Base-by-base conservation (phyloP, 2,113 vertebrate species). In the Sciurus niger region DNA sequence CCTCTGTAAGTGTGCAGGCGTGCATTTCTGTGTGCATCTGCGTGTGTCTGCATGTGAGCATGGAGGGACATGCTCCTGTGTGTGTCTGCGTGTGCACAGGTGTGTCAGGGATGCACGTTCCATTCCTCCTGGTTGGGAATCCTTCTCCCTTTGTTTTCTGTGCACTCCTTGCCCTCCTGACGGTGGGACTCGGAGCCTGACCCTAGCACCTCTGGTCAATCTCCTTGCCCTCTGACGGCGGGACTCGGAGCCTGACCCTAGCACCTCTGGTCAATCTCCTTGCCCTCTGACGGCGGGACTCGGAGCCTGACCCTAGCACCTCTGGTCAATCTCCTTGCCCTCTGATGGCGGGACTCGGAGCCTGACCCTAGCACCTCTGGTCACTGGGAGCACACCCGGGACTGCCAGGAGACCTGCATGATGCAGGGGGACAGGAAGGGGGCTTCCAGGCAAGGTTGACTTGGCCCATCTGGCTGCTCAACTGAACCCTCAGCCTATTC, bases 331-430 rank as follows among this genome's bases (percentile, higher is more conserved):
- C 4, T 8, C 51, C 22, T 34, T 18, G 24, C 4, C 72, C 43
- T 55, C 40, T 18, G 4, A 5, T 0, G 3, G 2, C 48, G n/a
- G 30, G n/a, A 60, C 11, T 8, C n/a, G 0, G 28, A 51, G 8
- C 12, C 55, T 28, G 4, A 8, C 53, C 20, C 43, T 10, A 0
- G n/a, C 55, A 0, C 13, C 37, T 17, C 37, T 24, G 25, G 40
- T 30, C 10, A 14, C 1, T 13, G 43, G 34, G 34, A 6, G 0
- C 7, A 20, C 9, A 4, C 2, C 37, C 24, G 16, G 58, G 20
- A 4, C 17, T 4, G 55, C 55, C 55, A 55, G 55, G 55, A 60
- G 17, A 9, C 58, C 58, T 25, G 22, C 58, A 25, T 7, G 32
- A 0, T 6, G 30, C 60, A 24, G 53, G 30, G n/a, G 22, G 58